Evolutionary conservation across 2,888 invertebrate species (phyloP).

Genomic region (Rhingia rostrata): DNA sequence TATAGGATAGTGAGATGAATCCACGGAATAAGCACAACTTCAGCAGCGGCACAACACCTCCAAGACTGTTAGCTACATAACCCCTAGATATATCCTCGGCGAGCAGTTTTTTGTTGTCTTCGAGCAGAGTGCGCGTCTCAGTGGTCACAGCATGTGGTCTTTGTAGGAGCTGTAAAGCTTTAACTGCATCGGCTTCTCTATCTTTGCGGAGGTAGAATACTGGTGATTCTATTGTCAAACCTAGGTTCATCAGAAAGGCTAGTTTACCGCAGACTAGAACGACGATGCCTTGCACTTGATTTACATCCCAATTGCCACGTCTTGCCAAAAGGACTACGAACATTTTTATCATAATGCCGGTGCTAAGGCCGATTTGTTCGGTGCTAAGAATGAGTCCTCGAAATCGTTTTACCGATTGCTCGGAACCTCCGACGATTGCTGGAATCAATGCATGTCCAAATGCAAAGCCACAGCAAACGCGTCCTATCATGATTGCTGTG

Average conservation of each 20-base stretch:
- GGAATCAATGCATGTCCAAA: constrained; percentile 77
- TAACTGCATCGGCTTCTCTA: constrained; percentile 78
- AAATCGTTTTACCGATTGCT: constrained; percentile 72
- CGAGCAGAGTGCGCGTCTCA: constrained; percentile 77
- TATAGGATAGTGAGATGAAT: constrained; percentile 77
- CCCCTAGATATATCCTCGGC: constrained; percentile 76
- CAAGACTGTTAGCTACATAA: constrained; percentile 59
- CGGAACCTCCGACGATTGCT: constrained; percentile 78
- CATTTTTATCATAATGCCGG: constrained; percentile 77
- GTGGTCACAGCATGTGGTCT: constrained; percentile 75
- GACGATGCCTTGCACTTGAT: constrained; percentile 77
- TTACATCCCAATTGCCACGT: constrained; percentile 27
- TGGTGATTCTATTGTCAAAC: constrained; percentile 78
- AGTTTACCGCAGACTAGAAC: constrained; percentile 75
- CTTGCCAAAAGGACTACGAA: constrained; percentile 66
- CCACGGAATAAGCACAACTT: constrained; percentile 76
- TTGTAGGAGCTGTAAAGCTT: constrained; percentile 78
- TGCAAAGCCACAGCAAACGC: constrained; percentile 79
- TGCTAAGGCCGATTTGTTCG: constrained; percentile 76
- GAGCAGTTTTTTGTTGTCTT: constrained; percentile 79
- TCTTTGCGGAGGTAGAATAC: constrained; percentile 75
- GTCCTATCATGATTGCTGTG: constrained; percentile 76
- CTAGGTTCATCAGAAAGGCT: constrained; percentile 62
- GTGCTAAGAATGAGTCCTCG: constrained; percentile 76
- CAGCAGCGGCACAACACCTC: constrained; percentile 75